Evolutionary conservation across 2,888 invertebrate genomes (phyloP).

Genomic region (Tetragnatha montana): DNA sequence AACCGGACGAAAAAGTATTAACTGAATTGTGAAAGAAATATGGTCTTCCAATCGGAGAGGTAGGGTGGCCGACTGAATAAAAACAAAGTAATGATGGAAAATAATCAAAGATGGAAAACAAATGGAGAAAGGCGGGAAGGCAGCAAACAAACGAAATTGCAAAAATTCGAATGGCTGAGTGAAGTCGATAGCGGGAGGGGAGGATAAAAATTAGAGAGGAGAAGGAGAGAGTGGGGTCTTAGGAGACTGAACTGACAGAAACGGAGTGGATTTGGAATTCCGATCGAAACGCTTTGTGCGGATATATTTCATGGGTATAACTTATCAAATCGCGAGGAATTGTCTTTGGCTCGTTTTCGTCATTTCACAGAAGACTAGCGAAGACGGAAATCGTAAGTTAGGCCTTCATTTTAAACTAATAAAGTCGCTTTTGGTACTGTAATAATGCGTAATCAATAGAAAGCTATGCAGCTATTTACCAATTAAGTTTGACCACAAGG

Average conservation of each 20-base stretch:
- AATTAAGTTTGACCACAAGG: too few species aligned
- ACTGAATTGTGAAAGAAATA: constrained; percentile 56
- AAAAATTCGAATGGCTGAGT: constrained; percentile 18
- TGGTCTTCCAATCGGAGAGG: constrained; percentile 17
- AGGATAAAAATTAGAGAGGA: constrained; percentile 1
- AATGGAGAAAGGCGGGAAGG: background rate
- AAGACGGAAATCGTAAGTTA: too few species aligned
- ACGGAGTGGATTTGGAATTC: background rate
- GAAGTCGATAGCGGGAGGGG: constrained; percentile 1
- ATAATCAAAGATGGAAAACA: constrained; percentile 37
- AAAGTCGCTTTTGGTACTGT: too few species aligned
- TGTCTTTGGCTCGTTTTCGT: too few species aligned
- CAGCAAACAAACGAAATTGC: constrained; percentile 21
- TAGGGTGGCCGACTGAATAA: background rate
- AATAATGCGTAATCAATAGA: too few species aligned
- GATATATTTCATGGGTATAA: too few species aligned
- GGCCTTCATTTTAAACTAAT: too few species aligned
- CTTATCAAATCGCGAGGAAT: too few species aligned
- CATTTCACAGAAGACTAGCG: too few species aligned
- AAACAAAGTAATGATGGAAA: constrained; percentile 36
- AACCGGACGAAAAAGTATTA: constrained; percentile 28
- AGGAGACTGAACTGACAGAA: background rate
- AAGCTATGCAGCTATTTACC: too few species aligned
- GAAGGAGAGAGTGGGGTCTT: background rate
- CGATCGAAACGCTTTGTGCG: too few species aligned